Evolutionary conservation across 2,888 invertebrate species (phyloP), one percentile per base, ranked within the genome.

Genomic region (Elysia crispata): DNA sequence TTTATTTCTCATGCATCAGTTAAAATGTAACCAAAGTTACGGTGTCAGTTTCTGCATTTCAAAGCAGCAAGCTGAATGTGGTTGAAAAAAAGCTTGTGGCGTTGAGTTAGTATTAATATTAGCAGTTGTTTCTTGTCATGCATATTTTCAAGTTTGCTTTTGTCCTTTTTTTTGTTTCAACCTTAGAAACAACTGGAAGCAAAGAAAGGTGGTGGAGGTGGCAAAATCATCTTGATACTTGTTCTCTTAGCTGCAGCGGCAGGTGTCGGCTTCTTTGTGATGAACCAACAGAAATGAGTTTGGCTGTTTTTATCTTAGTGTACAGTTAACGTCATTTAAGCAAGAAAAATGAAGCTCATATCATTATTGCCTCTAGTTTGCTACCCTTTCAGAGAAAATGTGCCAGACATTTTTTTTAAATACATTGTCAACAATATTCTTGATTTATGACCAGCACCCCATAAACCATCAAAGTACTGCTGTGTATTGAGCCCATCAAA

Each of bases 281-380:
- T 74, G 57, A 74, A 73, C 11, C 69, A n/a, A n/a, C n/a, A 70
- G 28, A 79, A 79, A 79, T 79, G 79, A 79, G 79, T 67, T 79
- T 79, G 79, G 74, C 74, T 66, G 31, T 33, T 30, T 18, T 66
- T 66, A 66, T 41, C 41, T 41, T 11, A 41, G 3, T 6, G 41
- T 41, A 11, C 11, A 41, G 11, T 41, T 41, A 41, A 41, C 3
- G 11, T 41, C 41, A 41, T 41, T 6, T 54, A 76, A 69, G 57
- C 15, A 67, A 25, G 8, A 33, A n/a, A 73, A 73, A 57, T 31
- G 73, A 73, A 74, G 33, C 33, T 23, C 60, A 18, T 20, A 62
- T 74, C 41, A 33, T 30, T 62, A 60, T 50, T 25, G 5, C 41
- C 25, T 62, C 60, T 60, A 25, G 60, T 60, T 74, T 33, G 60